These are phyloP conservation scores for Nezara viridula DNA, from an alignment of 2,888 invertebrate species.

Conservation along the genomic window DNA sequence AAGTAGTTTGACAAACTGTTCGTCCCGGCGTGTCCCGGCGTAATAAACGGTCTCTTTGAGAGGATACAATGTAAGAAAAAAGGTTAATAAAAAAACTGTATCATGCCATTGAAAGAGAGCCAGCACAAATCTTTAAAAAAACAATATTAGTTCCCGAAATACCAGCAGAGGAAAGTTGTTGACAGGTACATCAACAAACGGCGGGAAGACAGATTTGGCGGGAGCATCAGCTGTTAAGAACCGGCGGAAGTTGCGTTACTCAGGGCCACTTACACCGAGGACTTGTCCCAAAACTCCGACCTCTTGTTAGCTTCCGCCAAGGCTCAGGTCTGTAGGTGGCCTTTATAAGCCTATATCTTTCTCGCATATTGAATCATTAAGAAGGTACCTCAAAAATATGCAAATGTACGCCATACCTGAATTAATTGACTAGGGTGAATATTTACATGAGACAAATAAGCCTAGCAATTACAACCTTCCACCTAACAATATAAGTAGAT, in stretches of 20 bases:
- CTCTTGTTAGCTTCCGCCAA: background rate
- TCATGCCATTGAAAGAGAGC: background rate
- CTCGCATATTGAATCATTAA: background rate
- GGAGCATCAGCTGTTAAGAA: background rate
- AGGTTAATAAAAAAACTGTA: background rate
- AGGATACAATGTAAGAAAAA: no score
- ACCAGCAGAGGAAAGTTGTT: background rate
- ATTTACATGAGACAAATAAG: background rate
- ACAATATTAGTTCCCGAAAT: background rate
- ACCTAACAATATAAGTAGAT: background rate
- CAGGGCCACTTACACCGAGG: background rate
- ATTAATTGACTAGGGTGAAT: background rate
- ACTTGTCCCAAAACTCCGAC: background rate
- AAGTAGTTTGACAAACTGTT: no score
- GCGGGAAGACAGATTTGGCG: slow-evolving; percentile 26
- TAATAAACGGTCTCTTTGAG: no score
- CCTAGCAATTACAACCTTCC: background rate
- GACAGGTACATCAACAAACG: background rate
- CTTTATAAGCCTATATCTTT: background rate
- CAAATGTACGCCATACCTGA: background rate
- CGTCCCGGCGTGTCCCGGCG: no score
- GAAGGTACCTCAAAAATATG: background rate
- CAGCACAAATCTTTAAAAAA: background rate
- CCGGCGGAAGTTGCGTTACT: background rate
- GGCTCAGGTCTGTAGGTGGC: background rate